A percentile compares a stretch with the other conserved stretches of the same genome.
phyloP scores from a whole-genome alignment of 2,888 invertebrate species.

The Napeogenes sylphis region DNA sequence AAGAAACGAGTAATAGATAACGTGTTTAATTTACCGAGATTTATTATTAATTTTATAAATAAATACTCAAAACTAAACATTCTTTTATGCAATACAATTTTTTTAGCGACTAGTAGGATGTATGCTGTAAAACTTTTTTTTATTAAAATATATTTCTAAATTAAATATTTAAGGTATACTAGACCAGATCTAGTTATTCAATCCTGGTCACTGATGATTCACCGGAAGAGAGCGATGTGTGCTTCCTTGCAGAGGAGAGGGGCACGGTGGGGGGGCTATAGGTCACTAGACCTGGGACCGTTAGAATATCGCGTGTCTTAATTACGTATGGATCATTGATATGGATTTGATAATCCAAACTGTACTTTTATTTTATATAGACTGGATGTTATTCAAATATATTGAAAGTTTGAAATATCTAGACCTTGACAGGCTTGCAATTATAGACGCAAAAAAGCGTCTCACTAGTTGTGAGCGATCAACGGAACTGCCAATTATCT shows the following conservation, averaged over 20 bases:
- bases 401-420: too few relatives aligned
- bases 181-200: constrained; percentile 1
- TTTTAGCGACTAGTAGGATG: too few relatives aligned
- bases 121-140: too few relatives aligned
- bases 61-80: too few relatives aligned
- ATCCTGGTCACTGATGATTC: constrained; percentile 15
- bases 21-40: too few relatives aligned
- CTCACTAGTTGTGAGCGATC: constrained; percentile 11
- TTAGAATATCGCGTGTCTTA: constrained; percentile 2
- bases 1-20: too few relatives aligned
- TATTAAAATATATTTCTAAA: too few relatives aligned
- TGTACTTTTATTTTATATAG: background rate
- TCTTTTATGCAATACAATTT: too few relatives aligned
- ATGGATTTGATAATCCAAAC: constrained; percentile 5
- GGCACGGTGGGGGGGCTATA: constrained; percentile 33
- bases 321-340: background rate
- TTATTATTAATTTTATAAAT: too few relatives aligned
- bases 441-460: constrained; percentile 16
- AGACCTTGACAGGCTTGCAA: constrained; percentile 1
- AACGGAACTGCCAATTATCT: constrained; percentile 14
- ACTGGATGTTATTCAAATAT: background rate
- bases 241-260: constrained; percentile 43
- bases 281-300: constrained; percentile 33
- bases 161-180: background rate
- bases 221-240: constrained; percentile 36